Percentiles rank a stretch among this genome's conserved stretches.
phyloP scores from a whole-genome alignment of 2,113 vertebrate genomes.

The Carassius carassius region DNA sequence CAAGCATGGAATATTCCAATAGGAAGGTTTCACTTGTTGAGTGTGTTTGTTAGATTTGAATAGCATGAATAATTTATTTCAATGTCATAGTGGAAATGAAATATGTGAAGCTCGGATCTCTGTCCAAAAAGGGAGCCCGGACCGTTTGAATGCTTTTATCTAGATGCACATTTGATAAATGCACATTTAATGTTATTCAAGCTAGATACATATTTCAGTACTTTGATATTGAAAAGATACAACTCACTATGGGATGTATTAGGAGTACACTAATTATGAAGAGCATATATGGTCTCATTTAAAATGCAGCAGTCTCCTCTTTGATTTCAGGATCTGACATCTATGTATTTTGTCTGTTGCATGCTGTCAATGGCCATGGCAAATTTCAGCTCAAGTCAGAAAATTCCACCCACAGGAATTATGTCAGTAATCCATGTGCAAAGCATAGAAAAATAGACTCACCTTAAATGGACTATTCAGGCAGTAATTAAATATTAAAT shows the following conservation, averaged over 20 bases:
- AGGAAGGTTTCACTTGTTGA: constrained; percentile 3
- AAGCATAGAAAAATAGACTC: background rate
- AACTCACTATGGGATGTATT: background rate
- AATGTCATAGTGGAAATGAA: background rate
- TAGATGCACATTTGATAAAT: background rate
- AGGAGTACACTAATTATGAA: background rate
- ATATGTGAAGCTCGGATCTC: background rate
- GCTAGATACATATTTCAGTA: background rate
- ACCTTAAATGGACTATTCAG: background rate
- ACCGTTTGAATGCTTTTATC: background rate
- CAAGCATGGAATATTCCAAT: constrained; percentile 18
- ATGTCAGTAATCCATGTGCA: background rate
- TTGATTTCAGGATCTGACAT: background rate
- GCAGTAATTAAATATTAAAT: background rate
- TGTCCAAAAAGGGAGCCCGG: background rate
- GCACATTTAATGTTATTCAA: background rate
- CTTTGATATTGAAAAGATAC: background rate
- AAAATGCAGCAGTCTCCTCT: background rate
- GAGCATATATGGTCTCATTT: background rate
- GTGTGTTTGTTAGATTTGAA: constrained; percentile 10
- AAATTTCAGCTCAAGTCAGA: background rate
- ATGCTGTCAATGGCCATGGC: background rate
- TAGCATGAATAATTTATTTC: constrained; percentile 17
- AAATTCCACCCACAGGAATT: constrained; percentile 3
- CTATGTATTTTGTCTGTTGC: background rate